Conservation (phyloP, 2,113 vertebrate species). For the Chunga burmeisteri region DNA sequence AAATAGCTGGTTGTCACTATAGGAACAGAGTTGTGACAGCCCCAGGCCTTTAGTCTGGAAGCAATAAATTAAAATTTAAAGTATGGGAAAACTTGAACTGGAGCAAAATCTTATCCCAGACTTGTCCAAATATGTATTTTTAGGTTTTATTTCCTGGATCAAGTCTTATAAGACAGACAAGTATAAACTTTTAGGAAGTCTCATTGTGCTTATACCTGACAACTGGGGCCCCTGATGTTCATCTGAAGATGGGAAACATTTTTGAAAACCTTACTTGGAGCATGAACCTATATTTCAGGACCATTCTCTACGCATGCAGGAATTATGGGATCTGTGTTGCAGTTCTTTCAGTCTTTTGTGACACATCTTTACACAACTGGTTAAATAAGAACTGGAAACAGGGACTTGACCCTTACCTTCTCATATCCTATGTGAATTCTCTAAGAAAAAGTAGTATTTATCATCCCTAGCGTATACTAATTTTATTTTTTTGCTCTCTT, state of each 20-base stretch:
- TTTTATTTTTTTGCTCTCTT: neutral
- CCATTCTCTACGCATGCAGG: neutral
- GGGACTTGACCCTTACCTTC: neutral
- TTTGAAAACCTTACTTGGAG: neutral
- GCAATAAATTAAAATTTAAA: neutral
- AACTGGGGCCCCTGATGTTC: fast-evolving
- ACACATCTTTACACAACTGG: neutral
- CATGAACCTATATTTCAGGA: neutral
- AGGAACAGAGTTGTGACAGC: neutral
- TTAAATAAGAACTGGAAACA: neutral
- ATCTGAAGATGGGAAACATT: neutral
- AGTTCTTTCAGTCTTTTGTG: neutral
- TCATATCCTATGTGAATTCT: neutral
- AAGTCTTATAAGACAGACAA: neutral
- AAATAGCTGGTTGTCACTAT: neutral
- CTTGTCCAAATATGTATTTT: neutral
- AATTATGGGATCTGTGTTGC: neutral
- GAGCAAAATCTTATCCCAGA: neutral
- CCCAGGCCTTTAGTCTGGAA: neutral
- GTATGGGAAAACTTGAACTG: neutral
- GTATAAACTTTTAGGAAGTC: neutral
- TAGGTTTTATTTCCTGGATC: neutral
- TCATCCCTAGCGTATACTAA: neutral
- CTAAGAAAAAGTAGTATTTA: neutral
- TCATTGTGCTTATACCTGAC: neutral